These are phyloP conservation scores for Heteromurus nitidus DNA, from an alignment of 2,888 invertebrate species.

Conservation along the genomic window DNA sequence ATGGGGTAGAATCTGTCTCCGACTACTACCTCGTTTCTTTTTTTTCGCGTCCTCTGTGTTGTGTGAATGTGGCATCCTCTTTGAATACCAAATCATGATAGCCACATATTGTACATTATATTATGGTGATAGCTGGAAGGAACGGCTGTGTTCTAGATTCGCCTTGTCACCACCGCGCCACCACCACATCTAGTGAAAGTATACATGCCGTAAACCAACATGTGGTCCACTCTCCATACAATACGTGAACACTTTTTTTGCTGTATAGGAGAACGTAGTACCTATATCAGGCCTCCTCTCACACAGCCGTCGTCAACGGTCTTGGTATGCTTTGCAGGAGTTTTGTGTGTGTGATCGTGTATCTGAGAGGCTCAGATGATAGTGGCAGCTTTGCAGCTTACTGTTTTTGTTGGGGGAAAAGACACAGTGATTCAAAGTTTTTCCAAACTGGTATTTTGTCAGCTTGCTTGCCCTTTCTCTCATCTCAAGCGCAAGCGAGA, in stretches of 20 bases:
- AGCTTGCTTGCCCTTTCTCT: constrained; percentile 33
- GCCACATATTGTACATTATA: constrained; percentile 40
- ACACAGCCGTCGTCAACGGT: no score
- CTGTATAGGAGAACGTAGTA: no score
- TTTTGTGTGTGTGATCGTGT: no score
- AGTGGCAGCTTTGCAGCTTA: constrained; percentile 14
- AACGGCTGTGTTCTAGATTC: constrained; percentile 20
- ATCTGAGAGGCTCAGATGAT: not conserved
- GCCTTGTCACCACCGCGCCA: constrained; percentile 6
- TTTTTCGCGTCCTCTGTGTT: constrained; percentile 14
- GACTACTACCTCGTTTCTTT: constrained; percentile 5
- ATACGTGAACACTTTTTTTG: no score
- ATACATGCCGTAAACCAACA: constrained; percentile 34
- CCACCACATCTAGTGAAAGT: not conserved
- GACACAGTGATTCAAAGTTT: constrained; percentile 12
- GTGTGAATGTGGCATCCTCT: constrained; percentile 39
- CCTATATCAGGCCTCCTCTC: no score
- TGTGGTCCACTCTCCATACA: constrained; percentile 32
- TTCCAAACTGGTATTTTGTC: constrained; percentile 32
- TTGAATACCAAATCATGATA: constrained; percentile 62
- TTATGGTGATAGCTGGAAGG: constrained; percentile 13
- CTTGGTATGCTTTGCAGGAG: no score
- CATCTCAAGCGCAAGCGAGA: constrained; percentile 2
- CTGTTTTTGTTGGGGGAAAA: not conserved
- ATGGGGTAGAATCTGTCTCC: constrained; percentile 27